Base-by-base conservation (phyloP, 92 coral and sea anemone species). In the Actinernus sp. region DNA sequence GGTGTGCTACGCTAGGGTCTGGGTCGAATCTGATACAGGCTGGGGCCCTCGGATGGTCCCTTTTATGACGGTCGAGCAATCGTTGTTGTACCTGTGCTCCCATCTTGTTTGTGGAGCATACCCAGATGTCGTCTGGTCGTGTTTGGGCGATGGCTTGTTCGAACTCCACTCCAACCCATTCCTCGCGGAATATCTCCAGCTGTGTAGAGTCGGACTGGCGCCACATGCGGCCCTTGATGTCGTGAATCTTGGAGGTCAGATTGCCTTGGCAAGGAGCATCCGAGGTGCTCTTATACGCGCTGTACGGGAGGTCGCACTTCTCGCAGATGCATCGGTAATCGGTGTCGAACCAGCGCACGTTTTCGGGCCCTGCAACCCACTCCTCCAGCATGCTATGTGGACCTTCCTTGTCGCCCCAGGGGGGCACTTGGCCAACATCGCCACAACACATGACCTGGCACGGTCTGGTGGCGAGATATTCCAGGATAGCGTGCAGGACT, bases 371-470 rank as follows among this genome's bases (percentile, higher is more conserved):
- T 55, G n/a, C n/a, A n/a, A n/a, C n/a, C n/a, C n/a, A n/a, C n/a
- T n/a, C n/a, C n/a, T n/a, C n/a, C n/a, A n/a, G 31, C 77, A 70
- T 44, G n/a, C n/a, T n/a, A n/a, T n/a, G n/a, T n/a, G n/a, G n/a
- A n/a, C n/a, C n/a, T 18, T 24, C 67, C 32, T 70, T 70, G 47
- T 70, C 77, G 0, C 57, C 67, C 57, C 66, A 70, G 1, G 77
- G 77, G 29, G 77, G 65, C 0, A 70, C 31, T 16, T 70, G 67
- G 0, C 67, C 57, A 4, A 26, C n/a, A n/a, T n/a, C n/a, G n/a
- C n/a, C n/a, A n/a, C 57, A 26, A 25, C 77, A 70, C 10, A 68
- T 18, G 0, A 68, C 76, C 34, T 68, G 76, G 17, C 65, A 68
- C 3, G 55, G 10, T 7, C 65, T 49, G 52, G 22, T 18, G 2